Percentiles rank a stretch among this genome's conserved stretches.
Conservation (phyloP, 1,140 invertebrate species). For the Branchinecta lindahli region DNA sequence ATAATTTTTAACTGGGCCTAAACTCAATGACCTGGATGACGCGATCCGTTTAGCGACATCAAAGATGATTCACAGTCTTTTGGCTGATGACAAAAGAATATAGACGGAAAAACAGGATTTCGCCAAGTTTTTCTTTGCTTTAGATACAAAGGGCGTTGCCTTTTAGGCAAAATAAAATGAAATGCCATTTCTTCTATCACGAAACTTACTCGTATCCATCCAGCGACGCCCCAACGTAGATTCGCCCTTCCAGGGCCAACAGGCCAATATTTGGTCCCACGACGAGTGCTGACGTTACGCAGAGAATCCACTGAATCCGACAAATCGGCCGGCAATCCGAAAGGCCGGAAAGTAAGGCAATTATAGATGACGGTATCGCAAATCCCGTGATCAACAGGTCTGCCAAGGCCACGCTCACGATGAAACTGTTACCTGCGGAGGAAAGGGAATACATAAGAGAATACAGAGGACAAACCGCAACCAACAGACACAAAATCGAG, state of each 20-base stretch:
- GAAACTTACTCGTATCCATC: not conserved
- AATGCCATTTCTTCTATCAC: no score
- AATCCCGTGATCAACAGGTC: conserved; percentile 53
- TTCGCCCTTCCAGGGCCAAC: conserved; percentile 39
- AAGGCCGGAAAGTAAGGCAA: conserved; percentile 28
- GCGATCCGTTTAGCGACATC: no score
- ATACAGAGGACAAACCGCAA: no score
- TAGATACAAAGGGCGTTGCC: no score
- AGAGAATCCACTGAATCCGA: conserved; percentile 47
- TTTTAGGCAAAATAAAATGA: no score
- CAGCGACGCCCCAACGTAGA: not conserved
- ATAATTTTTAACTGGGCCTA: no score
- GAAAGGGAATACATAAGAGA: conserved; percentile 16
- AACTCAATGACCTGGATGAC: no score
- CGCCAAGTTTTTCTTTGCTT: no score
- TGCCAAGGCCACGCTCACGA: conserved; percentile 57
- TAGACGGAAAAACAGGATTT: no score
- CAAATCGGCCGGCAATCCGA: conserved; percentile 37
- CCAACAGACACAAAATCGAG: no score
- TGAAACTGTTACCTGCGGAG: conserved; percentile 53
- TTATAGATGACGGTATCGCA: conserved; percentile 50
- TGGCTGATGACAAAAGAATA: no score
- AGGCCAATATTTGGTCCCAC: conserved; percentile 44
- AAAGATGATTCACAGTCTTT: no score
- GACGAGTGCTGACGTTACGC: conserved; percentile 47